Evolutionary conservation across 2,113 vertebrate genomes (phyloP).

Genomic region (Brachypodius melanocephalos): DNA sequence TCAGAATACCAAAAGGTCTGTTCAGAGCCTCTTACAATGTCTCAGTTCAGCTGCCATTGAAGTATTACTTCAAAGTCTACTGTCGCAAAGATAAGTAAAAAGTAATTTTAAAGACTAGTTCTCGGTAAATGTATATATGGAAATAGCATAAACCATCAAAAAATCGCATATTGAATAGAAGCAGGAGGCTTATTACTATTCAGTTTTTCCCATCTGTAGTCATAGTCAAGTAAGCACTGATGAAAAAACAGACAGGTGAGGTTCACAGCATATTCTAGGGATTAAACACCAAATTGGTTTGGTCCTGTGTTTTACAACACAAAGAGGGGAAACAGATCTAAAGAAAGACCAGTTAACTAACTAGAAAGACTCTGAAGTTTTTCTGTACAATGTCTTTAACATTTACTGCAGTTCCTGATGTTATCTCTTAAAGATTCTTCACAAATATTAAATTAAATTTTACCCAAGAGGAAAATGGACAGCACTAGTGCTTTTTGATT

Average conservation of each 20-base stretch:
- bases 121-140: conserved; percentile 49
- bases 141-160: conserved; percentile 36
- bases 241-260: background rate
- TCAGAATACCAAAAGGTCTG: conserved; percentile 62
- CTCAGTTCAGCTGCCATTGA: conserved; percentile 62
- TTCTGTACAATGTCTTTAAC: background rate
- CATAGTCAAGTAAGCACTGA: conserved; percentile 22
- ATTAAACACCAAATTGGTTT: conserved; percentile 30
- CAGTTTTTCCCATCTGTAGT: conserved; percentile 30
- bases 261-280: background rate
- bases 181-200: conserved; percentile 54
- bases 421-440: conserved; percentile 25
- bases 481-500: conserved; percentile 1
- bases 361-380: background rate
- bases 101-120: conserved; percentile 65
- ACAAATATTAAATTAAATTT: conserved; percentile 43
- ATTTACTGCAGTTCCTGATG: conserved; percentile 5
- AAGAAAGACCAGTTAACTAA: conserved; percentile 14
- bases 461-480: conserved; percentile 4
- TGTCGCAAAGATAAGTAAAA: conserved; percentile 63
- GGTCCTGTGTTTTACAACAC: conserved; percentile 29
- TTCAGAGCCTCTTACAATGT: conserved; percentile 39
- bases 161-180: conserved; percentile 1
- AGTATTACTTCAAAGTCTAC: conserved; percentile 67
- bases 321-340: background rate